Conservation (phyloP, 2,113 vertebrate species). For the Pithys albifrons region DNA sequence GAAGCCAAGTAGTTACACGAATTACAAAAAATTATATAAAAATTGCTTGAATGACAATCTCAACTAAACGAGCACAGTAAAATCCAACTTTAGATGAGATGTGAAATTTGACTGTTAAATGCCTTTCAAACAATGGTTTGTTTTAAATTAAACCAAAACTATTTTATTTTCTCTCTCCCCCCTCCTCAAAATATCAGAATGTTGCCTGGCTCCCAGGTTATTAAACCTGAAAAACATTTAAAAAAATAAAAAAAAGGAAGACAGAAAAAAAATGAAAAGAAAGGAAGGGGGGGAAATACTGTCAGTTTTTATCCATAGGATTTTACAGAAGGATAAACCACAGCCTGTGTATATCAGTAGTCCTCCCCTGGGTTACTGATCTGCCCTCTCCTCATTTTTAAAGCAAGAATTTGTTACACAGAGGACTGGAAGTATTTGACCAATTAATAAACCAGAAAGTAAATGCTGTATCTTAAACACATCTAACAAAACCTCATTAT, state of each 20-base stretch:
- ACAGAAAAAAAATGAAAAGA: no score
- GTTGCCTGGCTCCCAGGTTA: neutral
- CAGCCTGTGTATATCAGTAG: neutral
- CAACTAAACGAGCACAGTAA: slow-evolving; percentile 10
- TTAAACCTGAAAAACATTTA: neutral
- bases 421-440: neutral
- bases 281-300: neutral
- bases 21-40: slow-evolving; percentile 30
- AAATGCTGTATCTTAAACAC: slow-evolving; percentile 4
- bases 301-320: neutral
- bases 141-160: neutral
- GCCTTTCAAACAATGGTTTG: neutral
- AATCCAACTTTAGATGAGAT: slow-evolving; percentile 27
- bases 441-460: slow-evolving; percentile 50
- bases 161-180: neutral
- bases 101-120: slow-evolving; percentile 25
- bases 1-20: slow-evolving; percentile 61
- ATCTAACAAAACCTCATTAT: slow-evolving; percentile 26
- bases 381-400: slow-evolving; percentile 20
- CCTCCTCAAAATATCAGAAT: neutral
- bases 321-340: slow-evolving; percentile 46
- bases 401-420: neutral
- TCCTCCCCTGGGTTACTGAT: neutral
- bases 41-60: neutral
- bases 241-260: no score